phyloP scores from a whole-genome alignment of 2,113 vertebrate species.

The Datnioides undecimradiatus region DNA sequence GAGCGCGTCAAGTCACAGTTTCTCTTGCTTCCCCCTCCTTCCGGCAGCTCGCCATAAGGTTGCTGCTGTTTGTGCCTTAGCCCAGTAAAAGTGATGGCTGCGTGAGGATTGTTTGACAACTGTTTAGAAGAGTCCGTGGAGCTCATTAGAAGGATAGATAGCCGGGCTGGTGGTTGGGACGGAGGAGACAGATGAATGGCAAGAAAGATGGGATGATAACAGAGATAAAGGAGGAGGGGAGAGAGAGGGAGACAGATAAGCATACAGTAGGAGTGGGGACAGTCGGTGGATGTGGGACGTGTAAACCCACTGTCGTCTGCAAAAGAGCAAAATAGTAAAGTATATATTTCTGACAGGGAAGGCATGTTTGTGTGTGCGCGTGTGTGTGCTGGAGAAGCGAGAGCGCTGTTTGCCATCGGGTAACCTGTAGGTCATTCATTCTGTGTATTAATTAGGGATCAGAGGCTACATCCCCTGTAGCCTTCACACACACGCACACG shows the following conservation, averaged over 20 bases:
- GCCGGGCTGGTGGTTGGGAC: conserved; percentile 71
- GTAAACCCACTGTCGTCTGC: conserved; percentile 31
- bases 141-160: conserved; percentile 90
- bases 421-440: conserved; percentile 76
- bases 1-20: conserved; percentile 29
- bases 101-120: conserved; percentile 92
- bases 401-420: conserved; percentile 21
- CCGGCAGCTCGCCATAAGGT: conserved; percentile 21
- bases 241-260: conserved; percentile 21
- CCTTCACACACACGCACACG: conserved; percentile 49
- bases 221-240: conserved; percentile 51
- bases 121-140: conserved; percentile 89
- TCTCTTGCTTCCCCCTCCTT: conserved; percentile 9
- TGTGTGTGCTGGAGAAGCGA: conserved; percentile 15
- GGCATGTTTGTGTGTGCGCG: background rate
- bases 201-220: conserved; percentile 68
- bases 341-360: conserved; percentile 11
- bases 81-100: conserved; percentile 87
- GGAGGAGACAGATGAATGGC: conserved; percentile 67
- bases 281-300: conserved; percentile 34
- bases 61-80: conserved; percentile 50
- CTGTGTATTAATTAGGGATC: conserved; percentile 85
- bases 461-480: conserved; percentile 57
- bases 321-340: conserved; percentile 25
- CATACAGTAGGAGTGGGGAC: conserved; percentile 27